Base-by-base conservation (phyloP, 2,797 vertebrate genomes). In the Rhabdomys pumilio region DNA sequence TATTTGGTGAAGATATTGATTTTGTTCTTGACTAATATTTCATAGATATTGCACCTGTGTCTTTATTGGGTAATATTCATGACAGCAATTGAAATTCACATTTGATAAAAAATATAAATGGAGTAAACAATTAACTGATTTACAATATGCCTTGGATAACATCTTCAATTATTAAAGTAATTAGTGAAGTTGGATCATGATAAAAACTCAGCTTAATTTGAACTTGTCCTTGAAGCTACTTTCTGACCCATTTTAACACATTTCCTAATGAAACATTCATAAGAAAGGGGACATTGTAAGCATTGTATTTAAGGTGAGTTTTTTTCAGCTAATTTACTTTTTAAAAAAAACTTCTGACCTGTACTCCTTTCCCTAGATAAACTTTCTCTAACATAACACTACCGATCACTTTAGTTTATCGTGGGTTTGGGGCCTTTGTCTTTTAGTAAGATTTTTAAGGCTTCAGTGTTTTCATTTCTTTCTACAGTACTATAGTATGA, bases 81-180 rank as follows among this genome's bases (percentile, higher is more conserved):
- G 91, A 94, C 7, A 95, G 91, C 55, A 94, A 97, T 87, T 92
- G 96, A 98, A 97, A 95, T 82, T 92, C 91, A 96, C 93, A 98
- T 97, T 96, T 98, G 96, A 94, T 96, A 97, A 96, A 98, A 80
- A 20, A 97, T 73, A 97, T 89, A 98, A 98, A 97, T 95, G 98
- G 92, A 94, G 91, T 79, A 98, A 98, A 98, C 98, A 98, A 98
- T 98, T 97, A 98, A 93, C 96, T 98, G 98, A 98, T 98, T 97
- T 98, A 97, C 95, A 98, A 97, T 96, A 96, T 98, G 95, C 88
- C 97, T 98, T 98, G 96, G 97, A 98, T 98, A 98, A 96, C 73
- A 93, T 95, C 97, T 98, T 98, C 97, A 98, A 98, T 98, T 98
- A 98, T 98, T 98, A 97, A 98, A 98, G 98, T 98, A 98, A 98